These are phyloP conservation scores for Protophormia terraenovae DNA, from an alignment of 2,888 invertebrate species.

Conservation along the genomic window DNA sequence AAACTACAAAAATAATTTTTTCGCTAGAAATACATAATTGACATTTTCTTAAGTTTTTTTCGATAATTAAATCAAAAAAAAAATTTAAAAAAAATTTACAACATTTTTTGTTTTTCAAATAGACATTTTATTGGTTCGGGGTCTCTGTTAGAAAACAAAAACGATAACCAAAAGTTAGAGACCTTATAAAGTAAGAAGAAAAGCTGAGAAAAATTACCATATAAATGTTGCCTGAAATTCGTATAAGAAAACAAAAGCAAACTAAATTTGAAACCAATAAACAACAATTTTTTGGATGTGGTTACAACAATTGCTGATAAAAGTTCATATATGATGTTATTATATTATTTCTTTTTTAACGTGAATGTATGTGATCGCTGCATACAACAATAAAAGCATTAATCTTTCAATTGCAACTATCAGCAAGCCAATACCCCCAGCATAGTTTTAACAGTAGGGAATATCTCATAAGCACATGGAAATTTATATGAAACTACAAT, in stretches of 20 bases:
- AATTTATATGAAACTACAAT: neutral
- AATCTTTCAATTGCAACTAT: slow-evolving; percentile 38
- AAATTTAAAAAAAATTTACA: too few species aligned
- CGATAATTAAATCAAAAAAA: too few species aligned
- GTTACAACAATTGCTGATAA: too few species aligned
- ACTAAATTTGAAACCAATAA: neutral
- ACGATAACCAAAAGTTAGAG: neutral
- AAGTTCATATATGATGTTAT: neutral
- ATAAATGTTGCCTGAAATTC: neutral
- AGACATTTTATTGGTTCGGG: slow-evolving; percentile 1
- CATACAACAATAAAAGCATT: slow-evolving; percentile 24
- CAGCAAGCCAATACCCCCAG: neutral
- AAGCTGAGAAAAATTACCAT: neutral
- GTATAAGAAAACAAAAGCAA: too few species aligned
- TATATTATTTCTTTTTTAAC: neutral
- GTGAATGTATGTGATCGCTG: neutral
- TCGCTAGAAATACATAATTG: too few species aligned
- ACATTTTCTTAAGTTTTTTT: too few species aligned
- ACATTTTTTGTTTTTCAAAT: neutral
- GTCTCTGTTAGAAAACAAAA: neutral
- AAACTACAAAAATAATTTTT: too few species aligned
- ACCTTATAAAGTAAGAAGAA: neutral
- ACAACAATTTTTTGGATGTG: too few species aligned
- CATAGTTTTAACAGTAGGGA: neutral
- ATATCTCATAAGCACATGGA: neutral